These are phyloP conservation scores for Melipona beecheii DNA, from an alignment of 2,888 invertebrate genomes.

Conservation along the genomic window DNA sequence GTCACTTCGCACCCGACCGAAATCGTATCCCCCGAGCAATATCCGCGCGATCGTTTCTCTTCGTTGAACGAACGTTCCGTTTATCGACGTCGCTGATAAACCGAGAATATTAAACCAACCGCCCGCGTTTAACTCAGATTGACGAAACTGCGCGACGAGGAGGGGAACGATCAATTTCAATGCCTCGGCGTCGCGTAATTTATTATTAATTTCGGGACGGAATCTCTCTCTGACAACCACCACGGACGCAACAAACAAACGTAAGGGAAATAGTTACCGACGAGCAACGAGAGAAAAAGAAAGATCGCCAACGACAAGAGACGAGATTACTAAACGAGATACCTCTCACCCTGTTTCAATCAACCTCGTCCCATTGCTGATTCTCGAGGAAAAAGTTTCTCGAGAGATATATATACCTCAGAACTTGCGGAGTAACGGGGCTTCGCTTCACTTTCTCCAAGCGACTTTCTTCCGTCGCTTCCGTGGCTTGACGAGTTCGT, in stretches of 20 bases:
- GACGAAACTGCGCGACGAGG: not conserved
- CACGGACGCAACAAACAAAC: not conserved
- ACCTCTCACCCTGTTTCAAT: conserved; percentile 72
- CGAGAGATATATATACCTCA: conserved; percentile 41
- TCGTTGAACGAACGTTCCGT: conserved; percentile 39
- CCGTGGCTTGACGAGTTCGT: conserved; percentile 20
- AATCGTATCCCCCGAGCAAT: not conserved
- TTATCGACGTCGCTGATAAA: not conserved
- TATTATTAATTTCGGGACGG: not conserved
- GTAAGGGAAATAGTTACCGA: conserved; percentile 26
- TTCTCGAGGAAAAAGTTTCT: conserved; percentile 55
- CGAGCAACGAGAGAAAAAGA: conserved; percentile 12
- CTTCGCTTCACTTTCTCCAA: conserved; percentile 14
- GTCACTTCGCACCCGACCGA: conserved; percentile 17
- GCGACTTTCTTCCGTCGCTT: conserved; percentile 1
- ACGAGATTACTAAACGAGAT: conserved; percentile 71
- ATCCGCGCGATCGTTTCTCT: conserved; percentile 47
- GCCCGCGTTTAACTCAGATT: conserved; percentile 1
- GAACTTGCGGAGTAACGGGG: conserved; percentile 3
- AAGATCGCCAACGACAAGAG: conserved; percentile 60
- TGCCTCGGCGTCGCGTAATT: not conserved
- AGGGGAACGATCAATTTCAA: conserved; percentile 7
- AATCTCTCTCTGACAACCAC: conserved; percentile 2
- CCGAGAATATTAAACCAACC: not conserved
- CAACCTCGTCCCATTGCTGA: conserved; percentile 55